Conservation (phyloP, 2,888 invertebrate genomes). For the Aleiodes testaceus region DNA sequence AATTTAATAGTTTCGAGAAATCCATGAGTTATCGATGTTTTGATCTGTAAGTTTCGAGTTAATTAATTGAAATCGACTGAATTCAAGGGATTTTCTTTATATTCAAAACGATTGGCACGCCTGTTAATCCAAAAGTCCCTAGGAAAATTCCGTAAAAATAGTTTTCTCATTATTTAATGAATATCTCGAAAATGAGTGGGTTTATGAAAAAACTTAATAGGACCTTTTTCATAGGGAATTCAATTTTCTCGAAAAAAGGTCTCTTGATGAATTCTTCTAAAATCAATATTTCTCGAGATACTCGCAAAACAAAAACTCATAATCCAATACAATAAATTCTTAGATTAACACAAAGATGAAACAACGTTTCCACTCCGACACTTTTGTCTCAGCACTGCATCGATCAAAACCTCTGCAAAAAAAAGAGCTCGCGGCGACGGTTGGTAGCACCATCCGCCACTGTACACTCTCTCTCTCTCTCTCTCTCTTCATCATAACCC, state of each 20-base stretch:
- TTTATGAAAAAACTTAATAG: too few species aligned
- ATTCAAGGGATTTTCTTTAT: not conserved
- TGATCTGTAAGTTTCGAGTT: not conserved
- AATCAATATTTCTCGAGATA: too few species aligned
- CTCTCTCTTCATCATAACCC: conserved; percentile 8
- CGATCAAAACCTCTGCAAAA: conserved; percentile 35
- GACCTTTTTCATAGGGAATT: too few species aligned
- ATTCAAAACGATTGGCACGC: too few species aligned
- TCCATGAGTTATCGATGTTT: too few species aligned
- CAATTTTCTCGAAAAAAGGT: too few species aligned
- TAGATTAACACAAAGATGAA: conserved; percentile 29
- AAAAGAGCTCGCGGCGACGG: conserved; percentile 38
- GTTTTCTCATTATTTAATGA: too few species aligned
- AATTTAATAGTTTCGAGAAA: conserved; percentile 7
- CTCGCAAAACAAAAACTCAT: too few species aligned
- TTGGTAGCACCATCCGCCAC: conserved; percentile 30
- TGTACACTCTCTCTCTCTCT: conserved; percentile 17
- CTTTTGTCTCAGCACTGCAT: conserved; percentile 33
- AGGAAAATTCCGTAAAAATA: too few species aligned
- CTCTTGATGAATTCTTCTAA: too few species aligned
- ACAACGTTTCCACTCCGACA: conserved; percentile 27
- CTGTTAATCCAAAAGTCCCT: too few species aligned
- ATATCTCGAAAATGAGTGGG: too few species aligned
- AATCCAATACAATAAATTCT: not conserved
- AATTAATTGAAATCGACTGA: not conserved